Evolutionary conservation across 2,888 invertebrate species (phyloP), one percentile per base, ranked within the genome.

Genomic region (Cordilura impudica): DNA sequence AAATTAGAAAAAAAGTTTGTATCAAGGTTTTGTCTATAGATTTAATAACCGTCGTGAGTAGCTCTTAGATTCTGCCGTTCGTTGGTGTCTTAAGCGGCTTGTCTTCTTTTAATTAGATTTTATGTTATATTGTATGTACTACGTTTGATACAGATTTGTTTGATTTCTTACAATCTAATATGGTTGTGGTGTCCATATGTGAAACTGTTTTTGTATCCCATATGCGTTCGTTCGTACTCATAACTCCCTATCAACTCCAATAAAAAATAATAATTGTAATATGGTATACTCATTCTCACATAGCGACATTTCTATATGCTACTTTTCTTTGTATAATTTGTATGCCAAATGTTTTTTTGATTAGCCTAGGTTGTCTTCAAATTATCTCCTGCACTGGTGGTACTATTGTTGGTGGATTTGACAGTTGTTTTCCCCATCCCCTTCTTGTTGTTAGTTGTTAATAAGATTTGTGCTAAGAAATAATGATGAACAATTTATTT

Each of bases 391-490:
- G 26, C 26, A 7, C 14, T 63, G 8, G 29, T 67, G 43, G 35
- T 47, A 18, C 0, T 26, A 54, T 26, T 5, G 21, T 23, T 65
- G 23, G 19, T 58, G 26, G 31, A 45, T 23, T 21, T 43, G 53
- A 12, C n/a, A 26, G 58, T 19, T 16, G 49, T n/a, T 19, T 35
- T 26, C 16, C n/a, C 35, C 35, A n/a, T n/a, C n/a, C 0, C n/a
- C 31, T 23, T 31, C 51, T 10, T 49, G 19, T 69, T 73, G 43
- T 43, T 53, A 73, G 29, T 56, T 73, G 43, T 63, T 73, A 69
- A 73, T 69, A 58, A 72, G 63, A 73, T 63, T 73, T 78, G 72
- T 78, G 72, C 63, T 45, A 69, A 43, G 73, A 45, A 69, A 63
- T 65, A 63, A 65, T 78, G 63, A 58, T 65, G 56, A 72, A 54